Evolutionary conservation across 2,888 invertebrate genomes (phyloP), one percentile per base, ranked within the genome.

Genomic region (Limnephilus auricula): DNA sequence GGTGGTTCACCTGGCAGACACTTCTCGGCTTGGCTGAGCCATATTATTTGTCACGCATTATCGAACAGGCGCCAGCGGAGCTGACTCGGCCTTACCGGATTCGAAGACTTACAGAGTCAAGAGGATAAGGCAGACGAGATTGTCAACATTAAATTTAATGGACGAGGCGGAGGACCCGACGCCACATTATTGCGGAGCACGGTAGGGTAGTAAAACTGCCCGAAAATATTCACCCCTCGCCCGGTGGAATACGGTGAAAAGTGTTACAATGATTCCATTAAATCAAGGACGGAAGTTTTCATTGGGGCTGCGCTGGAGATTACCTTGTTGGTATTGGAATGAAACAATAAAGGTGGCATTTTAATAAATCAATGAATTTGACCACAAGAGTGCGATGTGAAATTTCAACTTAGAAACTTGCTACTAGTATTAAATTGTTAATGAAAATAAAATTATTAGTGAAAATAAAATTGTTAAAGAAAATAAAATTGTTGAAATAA

Each of bases 141-240:
- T 90, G 91, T 92, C 83, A 88, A 82, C 88, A 92, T 92, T 92
- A 87, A 88, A 90, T 90, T 90, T 92, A 92, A 92, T 92, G 89
- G 86, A 40, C 88, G 45, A 31, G 82, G 90, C 82, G 65, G 80
- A 80, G 87, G 88, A 4, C 31, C 79, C 84, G 90, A 31, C 34
- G 45, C 87, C 87, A 82, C 90, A 90, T 90, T 90, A 90, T 88
- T 82, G 78, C 80, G 31, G 31, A 34, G 80, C 80, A 90, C 79
- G 87, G 65, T 31, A n/a, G 50, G 32, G 18, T n/a, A 5, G 32
- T 80, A 90, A 87, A 87, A 88, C 65, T 82, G 15, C 40, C 45
- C 80, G 31, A 90, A 86, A 86, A 86, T 89, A 89, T 82, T 82
- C 82, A 40, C n/a, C 40, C 32, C 31, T 18, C 79, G 31, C 89